These are phyloP conservation scores for Phyto melanocephala DNA, from an alignment of 2,888 invertebrate species.

Conservation along the genomic window DNA sequence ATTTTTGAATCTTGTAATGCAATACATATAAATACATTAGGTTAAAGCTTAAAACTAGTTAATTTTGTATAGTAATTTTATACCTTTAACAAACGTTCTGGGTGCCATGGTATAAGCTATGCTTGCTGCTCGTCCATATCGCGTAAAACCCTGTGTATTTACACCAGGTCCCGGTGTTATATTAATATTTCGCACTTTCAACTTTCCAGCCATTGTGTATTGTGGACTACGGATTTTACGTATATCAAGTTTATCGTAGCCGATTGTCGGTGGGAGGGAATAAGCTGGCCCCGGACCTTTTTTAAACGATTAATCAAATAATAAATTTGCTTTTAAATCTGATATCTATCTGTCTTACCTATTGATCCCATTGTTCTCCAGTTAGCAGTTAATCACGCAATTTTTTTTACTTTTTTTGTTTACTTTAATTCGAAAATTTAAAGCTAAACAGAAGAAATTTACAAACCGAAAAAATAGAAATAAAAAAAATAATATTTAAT, in stretches of 20 bases:
- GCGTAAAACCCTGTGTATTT: conserved; percentile 69
- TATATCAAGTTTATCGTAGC: conserved; percentile 81
- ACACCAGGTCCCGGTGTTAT: conserved; percentile 76
- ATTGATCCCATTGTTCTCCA: too few species aligned
- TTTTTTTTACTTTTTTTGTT: too few species aligned
- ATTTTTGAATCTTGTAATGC: conserved; percentile 66
- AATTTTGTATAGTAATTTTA: neutral
- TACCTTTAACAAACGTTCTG: conserved; percentile 71
- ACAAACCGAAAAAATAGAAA: too few species aligned
- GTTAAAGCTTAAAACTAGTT: too few species aligned
- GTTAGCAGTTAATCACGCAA: too few species aligned
- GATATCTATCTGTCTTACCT: too few species aligned
- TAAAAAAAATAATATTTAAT: too few species aligned
- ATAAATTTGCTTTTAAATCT: too few species aligned
- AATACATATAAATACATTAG: neutral
- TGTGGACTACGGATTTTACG: conserved; percentile 80
- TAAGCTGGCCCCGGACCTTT: conserved; percentile 82
- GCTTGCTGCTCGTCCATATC: conserved; percentile 70
- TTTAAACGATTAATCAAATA: neutral
- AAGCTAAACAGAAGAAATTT: too few species aligned
- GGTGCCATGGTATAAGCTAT: conserved; percentile 80
- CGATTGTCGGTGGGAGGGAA: conserved; percentile 81
- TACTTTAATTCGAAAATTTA: too few species aligned
- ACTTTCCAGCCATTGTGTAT: conserved; percentile 74
- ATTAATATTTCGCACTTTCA: conserved; percentile 50